Evolutionary conservation across 2,113 vertebrate species (phyloP), one percentile per base, ranked within the genome.

Genomic region (Opisthocomus hoazin): DNA sequence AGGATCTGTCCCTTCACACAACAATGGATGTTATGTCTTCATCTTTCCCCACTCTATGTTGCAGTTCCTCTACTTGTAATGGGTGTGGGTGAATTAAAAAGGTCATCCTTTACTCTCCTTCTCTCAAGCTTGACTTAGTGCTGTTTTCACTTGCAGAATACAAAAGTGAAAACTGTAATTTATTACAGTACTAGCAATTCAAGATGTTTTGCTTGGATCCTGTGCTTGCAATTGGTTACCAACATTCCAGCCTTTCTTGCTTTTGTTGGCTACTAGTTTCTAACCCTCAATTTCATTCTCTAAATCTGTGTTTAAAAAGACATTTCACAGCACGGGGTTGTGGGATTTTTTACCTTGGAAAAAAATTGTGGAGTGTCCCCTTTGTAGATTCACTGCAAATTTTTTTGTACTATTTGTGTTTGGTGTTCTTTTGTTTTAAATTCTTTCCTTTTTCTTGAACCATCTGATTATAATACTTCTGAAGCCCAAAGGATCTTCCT

Each of bases 131-230:
- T 97, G 95, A 98, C 94, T 96, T 96, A 89, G 69, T 97, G 97
- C 96, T 98, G 96, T 98, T 98, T 98, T 98, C 97, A 97, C 97
- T 98, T 97, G 97, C 92, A 97, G 97, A 98, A 97, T 84, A 97
- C 96, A 97, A 98, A 98, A 96, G 97, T 97, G 96, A 98, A 97
- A 98, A 97, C 97, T 97, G 60, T 97, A 98, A 98, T 98, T 98
- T 98, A 98, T 98, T 97, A 97, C 76, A 93, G 95, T 97, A 94
- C 98, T 90, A 97, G 98, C 98, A 98, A 98, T 98, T 97, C 97
- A 98, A 98, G 97, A 97, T 98, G 97, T 98, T 98, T 98, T 98
- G 90, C 97, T 98, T 98, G 98, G 98, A 98, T 95, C 89, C 87
- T 84, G 65, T 54, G 86, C 84, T 89, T 81, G 85, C 89, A 92